Conservation (phyloP, 2,888 invertebrate species). For the Rhogogaster chlorosoma region DNA sequence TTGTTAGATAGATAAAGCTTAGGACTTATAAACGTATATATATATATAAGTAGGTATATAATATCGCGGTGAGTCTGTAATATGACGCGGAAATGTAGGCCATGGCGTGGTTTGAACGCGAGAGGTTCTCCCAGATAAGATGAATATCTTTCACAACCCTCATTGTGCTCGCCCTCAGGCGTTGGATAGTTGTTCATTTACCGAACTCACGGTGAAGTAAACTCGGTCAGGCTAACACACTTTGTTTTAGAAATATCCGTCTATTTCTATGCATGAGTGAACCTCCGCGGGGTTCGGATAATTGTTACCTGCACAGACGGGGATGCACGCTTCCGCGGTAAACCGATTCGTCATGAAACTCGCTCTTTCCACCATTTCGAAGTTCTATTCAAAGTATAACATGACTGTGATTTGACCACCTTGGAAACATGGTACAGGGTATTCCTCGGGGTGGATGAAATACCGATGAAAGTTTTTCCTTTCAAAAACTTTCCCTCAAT, state of each 20-base stretch:
- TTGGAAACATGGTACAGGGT: no score
- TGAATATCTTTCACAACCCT: constrained; percentile 38
- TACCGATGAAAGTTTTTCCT: neutral
- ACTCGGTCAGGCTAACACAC: neutral
- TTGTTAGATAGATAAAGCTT: neutral
- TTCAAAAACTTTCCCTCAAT: neutral
- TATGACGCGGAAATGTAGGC: constrained; percentile 17
- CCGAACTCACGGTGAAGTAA: neutral
- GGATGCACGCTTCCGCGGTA: no score
- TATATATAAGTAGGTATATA: neutral
- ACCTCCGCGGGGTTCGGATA: neutral
- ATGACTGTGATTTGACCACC: no score
- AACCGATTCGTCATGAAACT: no score
- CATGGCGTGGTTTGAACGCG: constrained; percentile 23
- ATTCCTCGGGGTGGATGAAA: neutral
- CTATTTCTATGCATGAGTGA: neutral
- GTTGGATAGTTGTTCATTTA: constrained; percentile 20
- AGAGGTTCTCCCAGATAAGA: constrained; percentile 24
- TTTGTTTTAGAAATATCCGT: neutral
- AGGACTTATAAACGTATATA: neutral
- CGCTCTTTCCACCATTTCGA: no score
- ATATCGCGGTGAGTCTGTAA: constrained; percentile 8
- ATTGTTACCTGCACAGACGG: neutral
- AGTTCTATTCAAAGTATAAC: no score
- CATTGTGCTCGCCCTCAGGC: constrained; percentile 15